Percentiles rank a stretch among this genome's conserved stretches.
Conservation (phyloP, 2,797 vertebrate species). For the Alauda arvensis region DNA sequence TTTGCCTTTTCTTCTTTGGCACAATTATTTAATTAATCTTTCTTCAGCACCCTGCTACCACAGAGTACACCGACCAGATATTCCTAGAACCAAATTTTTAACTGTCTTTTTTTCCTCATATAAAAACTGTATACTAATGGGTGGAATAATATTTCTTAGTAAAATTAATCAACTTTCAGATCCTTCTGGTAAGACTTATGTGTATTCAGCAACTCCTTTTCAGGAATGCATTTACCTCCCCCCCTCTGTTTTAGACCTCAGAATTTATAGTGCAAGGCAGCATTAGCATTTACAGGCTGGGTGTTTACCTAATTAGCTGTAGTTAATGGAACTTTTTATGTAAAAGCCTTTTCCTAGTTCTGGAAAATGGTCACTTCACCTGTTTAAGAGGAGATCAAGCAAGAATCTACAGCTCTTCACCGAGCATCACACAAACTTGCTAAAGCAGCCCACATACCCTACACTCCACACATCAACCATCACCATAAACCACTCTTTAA, state of each 20-base stretch:
- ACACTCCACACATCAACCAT: neutral
- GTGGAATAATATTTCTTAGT: neutral
- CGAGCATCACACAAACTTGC: neutral
- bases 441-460: fast-evolving
- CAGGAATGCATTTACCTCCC: neutral
- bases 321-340: neutral
- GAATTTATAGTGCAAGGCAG: neutral
- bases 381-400: neutral
- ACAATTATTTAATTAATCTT: neutral
- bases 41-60: neutral
- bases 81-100: neutral
- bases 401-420: neutral
- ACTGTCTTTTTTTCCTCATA: neutral
- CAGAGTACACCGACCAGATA: fast-evolving
- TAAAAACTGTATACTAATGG: neutral
- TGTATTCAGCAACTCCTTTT: neutral
- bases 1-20: neutral
- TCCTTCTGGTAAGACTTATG: neutral
- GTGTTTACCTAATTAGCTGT: neutral
- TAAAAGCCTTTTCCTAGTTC: neutral
- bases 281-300: neutral
- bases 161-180: neutral
- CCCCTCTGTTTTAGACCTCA: neutral
- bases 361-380: neutral
- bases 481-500: neutral